Conservation (phyloP, 2,113 vertebrate genomes). For the Chiloscyllium plagiosum region DNA sequence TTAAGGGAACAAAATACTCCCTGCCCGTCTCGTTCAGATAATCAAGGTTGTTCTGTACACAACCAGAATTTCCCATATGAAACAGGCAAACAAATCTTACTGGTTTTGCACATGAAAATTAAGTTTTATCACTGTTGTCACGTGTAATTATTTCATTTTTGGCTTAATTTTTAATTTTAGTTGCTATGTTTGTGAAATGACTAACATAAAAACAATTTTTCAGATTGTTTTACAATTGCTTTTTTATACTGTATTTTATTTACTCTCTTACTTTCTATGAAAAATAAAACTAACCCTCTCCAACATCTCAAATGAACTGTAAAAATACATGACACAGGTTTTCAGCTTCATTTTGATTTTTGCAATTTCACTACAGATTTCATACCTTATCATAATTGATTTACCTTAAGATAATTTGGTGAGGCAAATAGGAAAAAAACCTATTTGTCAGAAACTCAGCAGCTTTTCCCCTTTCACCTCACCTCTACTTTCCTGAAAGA, state of each 20-base stretch:
- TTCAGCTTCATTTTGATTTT: not conserved
- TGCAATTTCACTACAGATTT: not conserved
- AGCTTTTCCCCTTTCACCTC: not conserved
- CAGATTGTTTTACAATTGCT: not conserved
- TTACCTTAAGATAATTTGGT: not conserved
- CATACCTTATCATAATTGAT: not conserved
- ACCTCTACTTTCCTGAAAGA: not conserved
- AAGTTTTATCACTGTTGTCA: not conserved
- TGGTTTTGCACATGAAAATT: not conserved
- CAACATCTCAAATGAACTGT: not conserved
- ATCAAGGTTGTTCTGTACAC: not conserved
- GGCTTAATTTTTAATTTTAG: not conserved
- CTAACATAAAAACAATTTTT: not conserved
- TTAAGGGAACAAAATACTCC: too few species aligned
- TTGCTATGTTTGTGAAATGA: not conserved
- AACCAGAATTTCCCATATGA: not conserved
- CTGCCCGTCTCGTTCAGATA: too few species aligned
- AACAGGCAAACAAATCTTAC: not conserved
- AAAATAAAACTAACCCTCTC: too few species aligned
- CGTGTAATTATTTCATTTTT: not conserved
- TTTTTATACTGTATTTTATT: not conserved
- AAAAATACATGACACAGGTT: not conserved
- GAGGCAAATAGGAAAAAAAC: not conserved
- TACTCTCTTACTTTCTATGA: not conserved
- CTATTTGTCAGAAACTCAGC: not conserved